Conservation (phyloP, 2,888 invertebrate genomes). For the Pammene aurita region DNA sequence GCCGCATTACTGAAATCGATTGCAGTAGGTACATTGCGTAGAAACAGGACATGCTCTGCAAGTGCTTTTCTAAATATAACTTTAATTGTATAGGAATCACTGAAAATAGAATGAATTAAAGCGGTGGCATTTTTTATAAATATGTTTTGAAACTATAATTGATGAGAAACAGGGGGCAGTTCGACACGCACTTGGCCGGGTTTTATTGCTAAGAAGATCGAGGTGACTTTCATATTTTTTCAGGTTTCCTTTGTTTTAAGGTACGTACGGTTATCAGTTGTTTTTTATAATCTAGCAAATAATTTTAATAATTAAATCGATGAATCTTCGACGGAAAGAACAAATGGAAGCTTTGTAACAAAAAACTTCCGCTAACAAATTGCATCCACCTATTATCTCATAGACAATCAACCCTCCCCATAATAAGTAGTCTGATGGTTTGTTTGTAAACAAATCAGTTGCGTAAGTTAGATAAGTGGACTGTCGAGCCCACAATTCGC, state of each 20-base stretch:
- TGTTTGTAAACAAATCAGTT: slow-evolving; percentile 37
- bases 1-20: slow-evolving; percentile 68
- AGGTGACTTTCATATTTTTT: no score
- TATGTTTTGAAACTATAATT: no score
- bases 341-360: no score
- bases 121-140: background rate
- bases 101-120: background rate
- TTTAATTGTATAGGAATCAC: background rate
- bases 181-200: no score
- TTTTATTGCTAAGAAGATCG: no score
- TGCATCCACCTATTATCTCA: background rate
- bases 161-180: no score
- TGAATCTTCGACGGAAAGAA: no score
- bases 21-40: slow-evolving; percentile 47
- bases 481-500: slow-evolving; percentile 31
- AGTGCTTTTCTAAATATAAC: background rate
- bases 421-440: slow-evolving; percentile 14
- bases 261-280: no score
- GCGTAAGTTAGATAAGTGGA: slow-evolving; percentile 36
- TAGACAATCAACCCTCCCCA: background rate
- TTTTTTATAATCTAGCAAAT: no score
- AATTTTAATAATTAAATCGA: no score
- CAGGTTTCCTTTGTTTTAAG: no score
- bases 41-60: slow-evolving; percentile 39
- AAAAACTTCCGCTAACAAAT: background rate